phyloP scores from a whole-genome alignment of 2,113 vertebrate genomes.

The Panthera tigris region DNA sequence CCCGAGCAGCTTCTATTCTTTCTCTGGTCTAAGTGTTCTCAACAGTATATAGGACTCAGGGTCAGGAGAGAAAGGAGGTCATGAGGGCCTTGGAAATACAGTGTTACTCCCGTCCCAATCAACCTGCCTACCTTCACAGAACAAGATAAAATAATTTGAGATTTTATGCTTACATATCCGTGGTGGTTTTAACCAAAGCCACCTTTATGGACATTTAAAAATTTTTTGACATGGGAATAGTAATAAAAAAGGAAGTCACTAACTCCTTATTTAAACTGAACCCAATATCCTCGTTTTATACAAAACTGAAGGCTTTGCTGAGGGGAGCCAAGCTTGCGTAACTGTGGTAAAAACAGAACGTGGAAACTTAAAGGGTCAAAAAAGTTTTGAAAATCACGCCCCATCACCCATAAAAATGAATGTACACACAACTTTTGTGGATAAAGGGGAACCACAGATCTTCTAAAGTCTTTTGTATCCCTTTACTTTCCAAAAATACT shows the following conservation, averaged over 20 bases:
- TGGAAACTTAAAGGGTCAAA: neutral
- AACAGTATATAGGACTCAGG: fast-evolving
- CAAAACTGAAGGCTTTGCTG: neutral
- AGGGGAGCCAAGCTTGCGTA: too few relatives aligned
- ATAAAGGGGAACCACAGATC: neutral
- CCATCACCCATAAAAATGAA: neutral
- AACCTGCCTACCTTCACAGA: neutral
- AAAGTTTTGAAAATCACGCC: neutral
- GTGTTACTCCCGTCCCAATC: too few relatives aligned
- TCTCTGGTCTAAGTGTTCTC: neutral
- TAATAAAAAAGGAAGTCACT: neutral
- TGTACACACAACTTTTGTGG: neutral
- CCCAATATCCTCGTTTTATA: neutral
- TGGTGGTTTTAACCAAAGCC: neutral
- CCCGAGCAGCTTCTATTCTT: neutral
- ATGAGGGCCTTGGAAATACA: fast-evolving
- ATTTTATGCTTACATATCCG: neutral
- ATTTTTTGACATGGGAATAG: neutral
- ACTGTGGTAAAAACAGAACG: too few relatives aligned
- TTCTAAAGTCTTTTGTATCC: neutral
- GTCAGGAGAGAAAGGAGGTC: neutral
- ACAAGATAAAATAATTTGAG: neutral
- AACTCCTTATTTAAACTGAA: neutral
- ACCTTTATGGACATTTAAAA: neutral
- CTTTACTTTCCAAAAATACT: neutral